Evolutionary conservation across 2,113 vertebrate genomes (phyloP), one percentile per base, ranked within the genome.

Genomic region (Pangasianodon gigas): DNA sequence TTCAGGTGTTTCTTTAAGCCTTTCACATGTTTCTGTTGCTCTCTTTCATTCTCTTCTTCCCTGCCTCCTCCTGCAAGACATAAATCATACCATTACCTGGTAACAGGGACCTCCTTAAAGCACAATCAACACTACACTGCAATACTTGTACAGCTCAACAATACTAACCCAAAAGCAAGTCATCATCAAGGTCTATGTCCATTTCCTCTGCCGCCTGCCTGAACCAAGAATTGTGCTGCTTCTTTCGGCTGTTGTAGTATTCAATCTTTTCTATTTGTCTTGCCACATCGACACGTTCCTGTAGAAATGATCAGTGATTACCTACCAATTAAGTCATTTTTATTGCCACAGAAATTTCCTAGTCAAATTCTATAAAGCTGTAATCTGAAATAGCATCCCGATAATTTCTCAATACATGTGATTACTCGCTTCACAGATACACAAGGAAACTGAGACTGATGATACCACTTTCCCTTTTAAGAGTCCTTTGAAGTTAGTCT

Each of bases 141-240:
- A 67, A 41, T 51, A 54, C 10, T 58, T 56, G 52, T 87, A 58
- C 44, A 69, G 32, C 51, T 48, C 19, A 26, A 19, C 10, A 56
- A 11, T 46, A 44, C 87, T 37, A 93, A 96, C 95, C 95, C 19
- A 96, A 44, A 88, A 96, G 93, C 85, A 96, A 77, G 24, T 96
- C 95, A 0, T 96, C 98, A 60, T 99, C 98, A 89, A 99, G 94
- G 74, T 99, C 98, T 1, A 99, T 88, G 84, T 99, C 98, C 8
- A 99, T 95, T 51, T 97, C 98, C 37, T 98, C 97, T 0, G 98
- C 98, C 4, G 97, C 97, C 93, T 98, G 96, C 88, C 94, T 96
- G 29, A 99, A 95, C 98, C 98, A 99, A 21, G 98, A 98, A 92
- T 99, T 97, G 87, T 99, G 98, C 0, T 98, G 97, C 91, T 97